Conservation (phyloP, 2,113 vertebrate species). For the Atractosteus spatula region DNA sequence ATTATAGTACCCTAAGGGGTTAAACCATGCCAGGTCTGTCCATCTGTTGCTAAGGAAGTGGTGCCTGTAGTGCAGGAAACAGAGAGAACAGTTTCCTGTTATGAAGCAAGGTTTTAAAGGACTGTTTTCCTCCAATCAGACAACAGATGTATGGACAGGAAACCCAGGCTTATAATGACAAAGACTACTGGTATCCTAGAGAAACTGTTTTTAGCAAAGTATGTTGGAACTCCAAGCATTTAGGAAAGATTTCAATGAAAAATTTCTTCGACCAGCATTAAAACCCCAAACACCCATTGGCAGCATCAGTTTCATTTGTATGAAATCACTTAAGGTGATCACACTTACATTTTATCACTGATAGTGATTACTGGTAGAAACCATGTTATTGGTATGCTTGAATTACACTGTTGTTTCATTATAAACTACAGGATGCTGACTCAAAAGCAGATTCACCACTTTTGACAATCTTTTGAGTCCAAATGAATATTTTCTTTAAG, state of each 20-base stretch:
- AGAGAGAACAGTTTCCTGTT: slow-evolving; percentile 96
- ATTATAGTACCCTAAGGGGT: slow-evolving; percentile 65
- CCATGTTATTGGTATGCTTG: too few species aligned
- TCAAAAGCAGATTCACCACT: too few species aligned
- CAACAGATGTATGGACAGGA: slow-evolving; percentile 81
- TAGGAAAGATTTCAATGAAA: background rate
- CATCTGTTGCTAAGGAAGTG: slow-evolving; percentile 86
- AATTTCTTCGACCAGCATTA: too few species aligned
- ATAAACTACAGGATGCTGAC: too few species aligned
- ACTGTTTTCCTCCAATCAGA: slow-evolving; percentile 84
- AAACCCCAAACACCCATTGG: too few species aligned
- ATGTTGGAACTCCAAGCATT: slow-evolving; percentile 30
- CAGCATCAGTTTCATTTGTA: too few species aligned
- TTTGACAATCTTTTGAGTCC: too few species aligned
- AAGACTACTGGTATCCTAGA: slow-evolving; percentile 48
- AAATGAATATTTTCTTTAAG: too few species aligned
- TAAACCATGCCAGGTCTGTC: slow-evolving; percentile 78
- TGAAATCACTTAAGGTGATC: too few species aligned
- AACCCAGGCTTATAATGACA: slow-evolving; percentile 66
- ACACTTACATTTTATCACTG: too few species aligned
- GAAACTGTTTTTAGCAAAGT: slow-evolving; percentile 51
- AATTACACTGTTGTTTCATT: too few species aligned
- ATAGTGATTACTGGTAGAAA: too few species aligned
- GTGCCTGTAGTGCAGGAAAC: slow-evolving; percentile 96
- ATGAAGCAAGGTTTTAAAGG: slow-evolving; percentile 86